phyloP scores from a whole-genome alignment of 2,113 vertebrate genomes.

The Hyperoodon ampullatus region DNA sequence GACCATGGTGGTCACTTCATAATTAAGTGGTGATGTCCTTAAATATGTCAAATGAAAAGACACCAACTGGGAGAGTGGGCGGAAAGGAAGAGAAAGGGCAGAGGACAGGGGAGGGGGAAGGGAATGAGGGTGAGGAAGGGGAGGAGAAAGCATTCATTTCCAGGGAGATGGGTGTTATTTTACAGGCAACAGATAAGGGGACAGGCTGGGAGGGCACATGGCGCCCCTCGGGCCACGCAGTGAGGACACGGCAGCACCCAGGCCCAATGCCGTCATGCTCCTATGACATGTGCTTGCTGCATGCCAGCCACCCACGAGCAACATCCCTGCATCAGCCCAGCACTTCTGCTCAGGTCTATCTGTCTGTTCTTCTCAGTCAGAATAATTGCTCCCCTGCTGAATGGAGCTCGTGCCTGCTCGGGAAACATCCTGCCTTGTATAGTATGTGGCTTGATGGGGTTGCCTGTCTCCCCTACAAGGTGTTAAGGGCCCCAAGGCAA shows the following conservation, averaged over 20 bases:
- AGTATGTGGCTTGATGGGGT: neutral
- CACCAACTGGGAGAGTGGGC: neutral
- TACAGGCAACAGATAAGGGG: neutral
- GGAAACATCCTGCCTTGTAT: neutral
- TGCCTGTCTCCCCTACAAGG: neutral
- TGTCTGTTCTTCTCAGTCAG: neutral
- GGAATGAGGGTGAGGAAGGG: neutral
- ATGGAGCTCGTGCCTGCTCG: neutral
- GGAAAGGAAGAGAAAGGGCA: neutral
- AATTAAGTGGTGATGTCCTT: neutral
- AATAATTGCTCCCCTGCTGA: neutral
- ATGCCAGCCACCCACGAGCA: neutral
- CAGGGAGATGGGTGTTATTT: neutral
- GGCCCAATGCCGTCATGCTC: rapidly evolving
- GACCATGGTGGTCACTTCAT: neutral
- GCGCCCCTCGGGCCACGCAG: rapidly evolving
- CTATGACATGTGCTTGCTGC: neutral
- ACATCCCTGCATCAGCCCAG: no score
- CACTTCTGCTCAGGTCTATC: neutral
- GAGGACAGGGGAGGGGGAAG: neutral
- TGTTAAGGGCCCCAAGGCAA: neutral
- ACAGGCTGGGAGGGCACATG: neutral
- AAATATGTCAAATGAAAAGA: neutral
- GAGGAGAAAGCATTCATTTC: neutral
- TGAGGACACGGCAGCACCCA: rapidly evolving